Conservation (phyloP, 2,888 invertebrate genomes). For the Diploptera punctata region DNA sequence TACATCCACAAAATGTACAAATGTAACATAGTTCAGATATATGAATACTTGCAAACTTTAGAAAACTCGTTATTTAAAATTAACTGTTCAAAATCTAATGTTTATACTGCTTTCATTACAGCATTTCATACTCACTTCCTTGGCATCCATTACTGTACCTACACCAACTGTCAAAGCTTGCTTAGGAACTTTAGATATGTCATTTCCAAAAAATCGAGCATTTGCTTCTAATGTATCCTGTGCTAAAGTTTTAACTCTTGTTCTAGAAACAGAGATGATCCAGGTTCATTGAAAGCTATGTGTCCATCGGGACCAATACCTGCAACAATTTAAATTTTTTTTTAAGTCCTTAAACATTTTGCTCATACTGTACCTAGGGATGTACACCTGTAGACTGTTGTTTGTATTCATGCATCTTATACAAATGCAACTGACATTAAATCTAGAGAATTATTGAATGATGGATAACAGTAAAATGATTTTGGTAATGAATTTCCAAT, state of each 20-base stretch:
- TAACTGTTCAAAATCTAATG: neutral
- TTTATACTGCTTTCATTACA: neutral
- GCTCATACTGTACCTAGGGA: no score
- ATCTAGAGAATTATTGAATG: no score
- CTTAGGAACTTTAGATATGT: slow-evolving; percentile 91
- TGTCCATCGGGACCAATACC: slow-evolving; percentile 99
- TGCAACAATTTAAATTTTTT: no score
- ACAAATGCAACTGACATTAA: no score
- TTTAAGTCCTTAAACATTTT: no score
- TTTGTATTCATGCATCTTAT: no score
- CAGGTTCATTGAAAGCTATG: slow-evolving; percentile 99
- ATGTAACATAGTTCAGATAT: no score
- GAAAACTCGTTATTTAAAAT: neutral
- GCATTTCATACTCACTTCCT: slow-evolving; percentile 71
- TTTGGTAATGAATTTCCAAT: no score
- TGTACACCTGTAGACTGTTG: no score
- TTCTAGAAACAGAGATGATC: slow-evolving; percentile 95
- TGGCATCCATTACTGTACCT: slow-evolving; percentile 98
- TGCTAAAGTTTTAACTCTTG: slow-evolving; percentile 94
- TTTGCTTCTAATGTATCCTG: slow-evolving; percentile 97
- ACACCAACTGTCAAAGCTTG: slow-evolving; percentile 98
- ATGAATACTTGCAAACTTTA: neutral
- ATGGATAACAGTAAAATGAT: no score
- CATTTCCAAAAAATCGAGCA: slow-evolving; percentile 95
- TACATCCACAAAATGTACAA: no score